A percentile compares a stretch with the other conserved stretches of the same genome.
Evolutionary conservation across 2,113 vertebrate species (phyloP).

Genomic region (Salvelinus alpinus): DNA sequence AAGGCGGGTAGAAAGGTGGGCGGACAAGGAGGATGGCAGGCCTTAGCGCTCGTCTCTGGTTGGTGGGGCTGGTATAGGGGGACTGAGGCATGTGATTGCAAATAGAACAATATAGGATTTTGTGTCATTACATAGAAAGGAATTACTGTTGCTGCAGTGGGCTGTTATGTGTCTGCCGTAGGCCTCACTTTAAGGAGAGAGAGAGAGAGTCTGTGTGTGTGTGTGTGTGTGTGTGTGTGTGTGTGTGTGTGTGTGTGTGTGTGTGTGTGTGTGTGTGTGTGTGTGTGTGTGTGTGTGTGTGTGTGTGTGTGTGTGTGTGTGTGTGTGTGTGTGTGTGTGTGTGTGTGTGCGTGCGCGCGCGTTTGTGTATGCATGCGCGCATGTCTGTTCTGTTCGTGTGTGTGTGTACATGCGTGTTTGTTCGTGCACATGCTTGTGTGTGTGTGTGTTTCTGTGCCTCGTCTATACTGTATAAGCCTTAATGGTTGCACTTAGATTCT

Average conservation of each 20-base stretch:
- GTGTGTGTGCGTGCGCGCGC: background rate
- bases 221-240: too few relatives aligned
- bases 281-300: too few relatives aligned
- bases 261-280: too few relatives aligned
- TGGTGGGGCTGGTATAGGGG: background rate
- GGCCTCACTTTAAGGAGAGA: background rate
- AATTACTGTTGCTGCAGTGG: slow-evolving; percentile 5
- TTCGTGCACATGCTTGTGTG: background rate
- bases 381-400: too few relatives aligned
- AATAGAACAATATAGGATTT: slow-evolving; percentile 15
- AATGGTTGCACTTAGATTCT: background rate
- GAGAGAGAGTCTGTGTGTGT: too few relatives aligned
- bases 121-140: background rate
- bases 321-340: too few relatives aligned
- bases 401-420: background rate
- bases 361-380: background rate
- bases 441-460: background rate
- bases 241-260: too few relatives aligned
- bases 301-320: too few relatives aligned
- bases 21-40: too few relatives aligned
- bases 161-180: background rate
- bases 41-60: background rate
- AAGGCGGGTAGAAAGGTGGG: too few relatives aligned
- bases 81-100: background rate
- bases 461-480: background rate